These are phyloP conservation scores for Drosophila mimetica DNA, from an alignment of 2,888 invertebrate species.

Conservation along the genomic window DNA sequence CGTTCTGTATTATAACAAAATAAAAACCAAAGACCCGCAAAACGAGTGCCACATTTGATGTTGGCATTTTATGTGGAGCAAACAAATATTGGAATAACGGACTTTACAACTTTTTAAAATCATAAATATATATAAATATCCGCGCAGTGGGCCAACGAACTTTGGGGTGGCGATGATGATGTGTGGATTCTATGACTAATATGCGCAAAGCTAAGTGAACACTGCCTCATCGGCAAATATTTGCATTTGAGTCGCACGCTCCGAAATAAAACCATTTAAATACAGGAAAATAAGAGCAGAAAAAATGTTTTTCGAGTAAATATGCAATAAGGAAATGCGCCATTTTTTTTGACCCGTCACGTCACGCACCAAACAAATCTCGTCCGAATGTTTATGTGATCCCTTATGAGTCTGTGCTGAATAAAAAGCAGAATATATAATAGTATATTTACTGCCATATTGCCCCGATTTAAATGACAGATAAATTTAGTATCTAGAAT, in stretches of 20 bases:
- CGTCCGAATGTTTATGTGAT: constrained; percentile 37
- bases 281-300: constrained; percentile 21
- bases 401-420: constrained; percentile 31
- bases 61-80: constrained; percentile 29
- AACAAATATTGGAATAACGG: constrained; percentile 48
- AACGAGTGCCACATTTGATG: constrained; percentile 5
- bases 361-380: constrained; percentile 32
- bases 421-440: constrained; percentile 10
- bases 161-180: not conserved
- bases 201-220: constrained; percentile 45
- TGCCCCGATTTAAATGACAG: not conserved
- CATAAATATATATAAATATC: constrained; percentile 11
- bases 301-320: constrained; percentile 9
- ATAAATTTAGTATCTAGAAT: constrained; percentile 9
- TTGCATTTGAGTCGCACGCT: constrained; percentile 56
- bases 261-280: constrained; percentile 20
- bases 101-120: constrained; percentile 48
- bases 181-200: constrained; percentile 61
- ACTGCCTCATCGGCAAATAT: constrained; percentile 66
- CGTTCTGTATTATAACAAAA: too few relatives aligned
- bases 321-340: constrained; percentile 60
- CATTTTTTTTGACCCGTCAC: constrained; percentile 1
- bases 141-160: constrained; percentile 39
- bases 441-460: constrained; percentile 5
- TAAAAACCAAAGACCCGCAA: not conserved